Evolutionary conservation across 2,888 invertebrate genomes (phyloP).

Genomic region (Chrysina gloriosa): DNA sequence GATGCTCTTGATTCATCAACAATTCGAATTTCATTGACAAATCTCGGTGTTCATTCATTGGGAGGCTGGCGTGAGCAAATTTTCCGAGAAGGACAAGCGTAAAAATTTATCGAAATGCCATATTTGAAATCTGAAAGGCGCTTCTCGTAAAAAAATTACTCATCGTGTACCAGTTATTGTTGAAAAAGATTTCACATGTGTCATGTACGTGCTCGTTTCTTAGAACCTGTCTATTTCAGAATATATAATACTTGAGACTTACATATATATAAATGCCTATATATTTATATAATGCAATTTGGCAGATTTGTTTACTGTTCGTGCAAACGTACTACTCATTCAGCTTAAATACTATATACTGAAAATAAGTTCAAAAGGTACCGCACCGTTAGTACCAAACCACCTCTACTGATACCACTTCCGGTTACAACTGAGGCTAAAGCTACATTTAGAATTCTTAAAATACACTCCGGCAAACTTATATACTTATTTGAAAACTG

Average conservation of each 20-base stretch:
- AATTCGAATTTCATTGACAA: constrained; percentile 16
- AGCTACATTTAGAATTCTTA: constrained; percentile 28
- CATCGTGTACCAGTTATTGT: constrained; percentile 25
- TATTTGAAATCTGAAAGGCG: not conserved
- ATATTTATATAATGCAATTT: not conserved
- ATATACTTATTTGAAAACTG: constrained; percentile 33
- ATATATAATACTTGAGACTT: too few relatives aligned
- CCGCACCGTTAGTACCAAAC: constrained; percentile 27
- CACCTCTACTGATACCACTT: constrained; percentile 21
- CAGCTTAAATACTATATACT: constrained; percentile 18
- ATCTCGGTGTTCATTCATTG: constrained; percentile 8
- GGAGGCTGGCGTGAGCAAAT: not conserved
- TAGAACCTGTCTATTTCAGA: constrained; percentile 21
- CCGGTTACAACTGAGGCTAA: constrained; percentile 30
- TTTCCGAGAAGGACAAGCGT: not conserved
- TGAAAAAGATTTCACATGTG: constrained; percentile 26
- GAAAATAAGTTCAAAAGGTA: constrained; percentile 27
- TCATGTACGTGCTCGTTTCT: constrained; percentile 11
- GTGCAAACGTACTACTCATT: constrained; percentile 1
- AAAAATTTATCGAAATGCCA: not conserved
- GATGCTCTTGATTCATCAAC: not conserved
- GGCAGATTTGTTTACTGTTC: not conserved
- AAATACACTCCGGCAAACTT: constrained; percentile 23
- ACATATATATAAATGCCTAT: too few relatives aligned
- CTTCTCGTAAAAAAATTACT: constrained; percentile 20